A percentile compares a stretch with the other conserved stretches of the same genome.
phyloP scores from a whole-genome alignment of 1,140 invertebrate genomes.

The Hestina assimilis region DNA sequence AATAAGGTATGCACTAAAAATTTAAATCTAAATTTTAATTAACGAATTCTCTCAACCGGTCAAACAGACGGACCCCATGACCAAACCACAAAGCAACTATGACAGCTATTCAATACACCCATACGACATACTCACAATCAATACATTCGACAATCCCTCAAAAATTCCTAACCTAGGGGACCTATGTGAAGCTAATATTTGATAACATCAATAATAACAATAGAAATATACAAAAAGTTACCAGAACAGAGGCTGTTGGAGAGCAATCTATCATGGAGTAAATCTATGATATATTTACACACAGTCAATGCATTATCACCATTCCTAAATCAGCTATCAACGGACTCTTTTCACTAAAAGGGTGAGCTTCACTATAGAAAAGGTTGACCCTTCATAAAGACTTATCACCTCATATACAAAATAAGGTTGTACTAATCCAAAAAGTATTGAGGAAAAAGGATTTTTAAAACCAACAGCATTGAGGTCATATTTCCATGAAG shows the following conservation, averaged over 20 bases:
- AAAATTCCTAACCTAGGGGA: constrained; percentile 23
- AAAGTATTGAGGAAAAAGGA: constrained; percentile 36
- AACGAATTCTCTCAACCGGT: constrained; percentile 38
- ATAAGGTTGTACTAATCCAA: constrained; percentile 74
- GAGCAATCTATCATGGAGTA: constrained; percentile 71
- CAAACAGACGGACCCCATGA: constrained; percentile 31
- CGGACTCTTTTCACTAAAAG: constrained; percentile 78
- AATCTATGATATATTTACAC: constrained; percentile 78
- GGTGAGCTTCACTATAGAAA: constrained; percentile 75
- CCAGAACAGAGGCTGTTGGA: constrained; percentile 27
- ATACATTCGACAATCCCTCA: constrained; percentile 18
- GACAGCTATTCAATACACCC: constrained; percentile 42
- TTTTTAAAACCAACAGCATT: constrained; percentile 42
- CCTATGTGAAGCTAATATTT: constrained; percentile 13
- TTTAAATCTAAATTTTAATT: constrained; percentile 37
- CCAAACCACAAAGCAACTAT: constrained; percentile 50
- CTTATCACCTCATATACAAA: constrained; percentile 78
- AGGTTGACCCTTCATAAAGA: constrained; percentile 79
- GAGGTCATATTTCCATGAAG: constrained; percentile 52
- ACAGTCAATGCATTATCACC: constrained; percentile 73
- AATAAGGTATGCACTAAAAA: background rate
- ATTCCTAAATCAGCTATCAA: constrained; percentile 78
- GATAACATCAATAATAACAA: constrained; percentile 8
- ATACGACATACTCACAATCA: constrained; percentile 27
- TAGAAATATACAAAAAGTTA: constrained; percentile 10